Evolutionary conservation across 1,140 invertebrate species (phyloP), one percentile per base, ranked within the genome.

Genomic region (Palaemon carinicauda): DNA sequence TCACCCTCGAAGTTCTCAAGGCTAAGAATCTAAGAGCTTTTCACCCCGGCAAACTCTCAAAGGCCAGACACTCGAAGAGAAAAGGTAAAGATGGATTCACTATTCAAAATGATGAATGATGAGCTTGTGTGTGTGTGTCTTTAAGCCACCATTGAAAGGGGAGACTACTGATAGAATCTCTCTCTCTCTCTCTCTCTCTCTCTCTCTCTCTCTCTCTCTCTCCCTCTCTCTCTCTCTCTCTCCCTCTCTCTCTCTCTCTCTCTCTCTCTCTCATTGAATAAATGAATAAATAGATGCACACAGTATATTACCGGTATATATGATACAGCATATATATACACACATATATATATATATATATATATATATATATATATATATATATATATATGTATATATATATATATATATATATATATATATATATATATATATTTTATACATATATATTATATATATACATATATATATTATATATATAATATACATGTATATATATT

Each of bases 1-100:
- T 86, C 21, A 86, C 69, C 14, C 77, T 86, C 15, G 84, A 86
- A 27, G 77, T 80, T 19, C 84, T 86, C 14, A 71, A 65, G 54
- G 77, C 77, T 4, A 86, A 54, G 77, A 80, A 73, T 27, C 65
- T 86, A 1, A 24, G 84, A 5, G 60, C 77, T 5, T 60, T 79
- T 52, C 77, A 78, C 51, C 83, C 84, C 19, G 74, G 84, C 21
- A 53, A 54, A 3, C 51, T 86, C 7, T 52, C 56, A 1, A 78
- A 65, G 60, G 74, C 74, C 21, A 71, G 60, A 19, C 75, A 53
- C 50, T 86, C 83, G 24, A 86, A 69, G 24, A 79, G 24, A 51
- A 86, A 41, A 80, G 84, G 84, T 86, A 33, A 15, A 69, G 27
- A 31, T 19, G 21, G n/a, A n/a, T n/a, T n/a, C n/a, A n/a, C n/a